Base-by-base conservation (phyloP, 2,113 vertebrate genomes). In the Equus przewalskii region DNA sequence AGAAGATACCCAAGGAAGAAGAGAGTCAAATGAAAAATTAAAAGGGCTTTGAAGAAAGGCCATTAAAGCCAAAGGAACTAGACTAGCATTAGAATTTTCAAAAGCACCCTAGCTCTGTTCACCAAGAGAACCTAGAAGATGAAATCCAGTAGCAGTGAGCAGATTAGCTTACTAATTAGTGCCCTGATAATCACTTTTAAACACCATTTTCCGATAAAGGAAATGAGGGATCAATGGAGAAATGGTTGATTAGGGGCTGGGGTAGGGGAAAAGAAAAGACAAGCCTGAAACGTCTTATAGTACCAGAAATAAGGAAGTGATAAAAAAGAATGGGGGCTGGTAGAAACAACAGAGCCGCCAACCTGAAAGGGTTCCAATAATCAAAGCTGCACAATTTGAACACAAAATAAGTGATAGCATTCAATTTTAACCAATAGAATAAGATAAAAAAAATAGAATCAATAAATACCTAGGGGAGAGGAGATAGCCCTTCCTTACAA, bases 51-150 rank as follows among this genome's bases (percentile, higher is more conserved):
- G 14, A 41, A 46, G 10, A 94, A 21, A 3, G 28, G 2, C 3
- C n/a, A 33, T 16, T 67, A n/a, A 95, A 95, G 44, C 15, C 44
- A 54, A n/a, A 79, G 72, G 7, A 46, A 65, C 30, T 56, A 89
- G 51, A 33, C 36, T 51, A 54, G 19, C 24, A 8, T 12, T 3
- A 28, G 15, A 86, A 46, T 80, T 87, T 86, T 72, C n/a, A 95
- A 86, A 91, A 91, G 54, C 30, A 67, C 85, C 21, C 4, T 3
- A 44, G 9, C 69, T 81, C 13, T 49, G 3, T 30, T 49, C 14
- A 36, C 18, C 9, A 15, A 75, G 30, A 62, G 6, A 9, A 21
- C 12, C 69, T n/a, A 26, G 33, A 36, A 41, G 19, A 60, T 41
- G 41, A 49, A 69, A 69, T 80, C 60, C n/a, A 80, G 28, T 1